Base-by-base conservation (phyloP, 2,888 invertebrate genomes). In the Mythimna albipuncta region DNA sequence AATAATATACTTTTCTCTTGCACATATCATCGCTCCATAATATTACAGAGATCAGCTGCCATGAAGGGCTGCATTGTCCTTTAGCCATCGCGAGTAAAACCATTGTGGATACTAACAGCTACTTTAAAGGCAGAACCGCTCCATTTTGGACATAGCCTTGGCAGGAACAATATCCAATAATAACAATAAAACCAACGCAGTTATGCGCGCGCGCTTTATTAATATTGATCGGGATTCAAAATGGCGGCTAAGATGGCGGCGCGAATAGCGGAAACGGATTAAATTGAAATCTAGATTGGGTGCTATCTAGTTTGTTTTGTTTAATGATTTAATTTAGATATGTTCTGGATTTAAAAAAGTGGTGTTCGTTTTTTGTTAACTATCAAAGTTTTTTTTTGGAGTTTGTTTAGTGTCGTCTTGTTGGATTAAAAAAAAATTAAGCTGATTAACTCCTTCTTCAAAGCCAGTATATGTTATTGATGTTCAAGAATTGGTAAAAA, bases 141-240 rank as follows among this genome's bases (percentile, higher is more conserved):
- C 95, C 94, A 91, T 94, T 93, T 93, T 89, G 80, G 94, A 89
- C 78, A 66, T 89, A 92, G 89, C 95, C 94, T 94, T 94, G 92
- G 85, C 77, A 77, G 89, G 92, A 94, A 95, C 95, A 95, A 95
- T 95, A 93, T 95, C 92, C 95, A 93, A 95, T 95, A 95, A 94
- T 93, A 94, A 94, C 94, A 93, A 94, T 93, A 93, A 92, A 93
- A 91, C 77, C 88, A 88, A 83, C 88, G 88, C 78, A 87, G 85
- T 85, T 83, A 85, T 87, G 88, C 86, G 89, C 87, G 85, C 78
- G 85, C 86, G 83, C 86, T 87, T 86, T 87, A 86, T 88, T 87
- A 87, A 89, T 90, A 88, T 87, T 88, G 85, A 81, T 85, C 81
- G 81, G 78, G 75, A 84, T 84, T 77, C 83, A 88, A 88, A 75